Conservation (phyloP, 2,888 invertebrate species). For the Tenodera sinensis region DNA sequence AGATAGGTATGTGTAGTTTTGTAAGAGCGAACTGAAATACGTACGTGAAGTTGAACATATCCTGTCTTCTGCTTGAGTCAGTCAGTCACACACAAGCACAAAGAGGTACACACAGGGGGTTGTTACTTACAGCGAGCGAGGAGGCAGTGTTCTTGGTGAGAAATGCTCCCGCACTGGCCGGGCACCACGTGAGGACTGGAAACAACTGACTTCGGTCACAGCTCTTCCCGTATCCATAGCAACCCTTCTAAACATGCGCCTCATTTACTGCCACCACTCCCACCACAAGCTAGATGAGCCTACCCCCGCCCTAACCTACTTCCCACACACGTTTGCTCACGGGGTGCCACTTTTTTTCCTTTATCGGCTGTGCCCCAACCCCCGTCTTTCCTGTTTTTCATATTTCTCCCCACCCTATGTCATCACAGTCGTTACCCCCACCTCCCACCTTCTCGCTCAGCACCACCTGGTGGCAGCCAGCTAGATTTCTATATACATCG, state of each 20-base stretch:
- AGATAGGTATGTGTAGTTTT: no score
- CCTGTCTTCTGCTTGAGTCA: neutral
- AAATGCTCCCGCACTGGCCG: conserved; percentile 1
- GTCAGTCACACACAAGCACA: neutral
- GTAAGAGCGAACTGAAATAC: neutral
- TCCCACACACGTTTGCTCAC: neutral
- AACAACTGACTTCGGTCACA: neutral
- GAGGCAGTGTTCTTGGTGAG: neutral
- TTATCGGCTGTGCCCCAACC: neutral
- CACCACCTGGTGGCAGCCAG: neutral
- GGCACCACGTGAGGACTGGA: conserved; percentile 26
- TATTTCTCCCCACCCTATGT: neutral
- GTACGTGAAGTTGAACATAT: neutral
- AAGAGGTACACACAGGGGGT: neutral
- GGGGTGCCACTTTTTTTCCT: neutral
- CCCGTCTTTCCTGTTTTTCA: neutral
- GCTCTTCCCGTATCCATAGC: conserved; percentile 1
- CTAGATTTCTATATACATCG: neutral
- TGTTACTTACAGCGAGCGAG: conserved; percentile 2
- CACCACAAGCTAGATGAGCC: neutral
- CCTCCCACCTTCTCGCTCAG: neutral
- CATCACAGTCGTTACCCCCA: neutral
- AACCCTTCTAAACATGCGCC: conserved; percentile 16
- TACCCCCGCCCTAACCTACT: neutral
- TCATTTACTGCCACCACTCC: neutral